Evolutionary conservation across 2,113 vertebrate species (phyloP).

Genomic region (Herpailurus yagouaroundi): DNA sequence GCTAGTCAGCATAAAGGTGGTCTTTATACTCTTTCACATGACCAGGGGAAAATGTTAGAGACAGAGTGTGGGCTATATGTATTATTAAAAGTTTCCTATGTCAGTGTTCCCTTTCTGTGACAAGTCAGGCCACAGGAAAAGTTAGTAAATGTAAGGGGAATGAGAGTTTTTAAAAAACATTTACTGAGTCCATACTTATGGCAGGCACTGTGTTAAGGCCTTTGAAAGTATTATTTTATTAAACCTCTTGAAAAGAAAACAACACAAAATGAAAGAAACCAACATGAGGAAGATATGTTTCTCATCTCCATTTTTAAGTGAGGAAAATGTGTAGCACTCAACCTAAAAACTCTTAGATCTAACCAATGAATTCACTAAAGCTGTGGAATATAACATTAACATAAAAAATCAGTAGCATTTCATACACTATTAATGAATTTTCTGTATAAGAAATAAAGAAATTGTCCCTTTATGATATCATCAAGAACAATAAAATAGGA

Average conservation of each 20-base stretch:
- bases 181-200: background rate
- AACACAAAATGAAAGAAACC: no score
- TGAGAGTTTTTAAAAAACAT: background rate
- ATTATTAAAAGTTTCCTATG: background rate
- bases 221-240: background rate
- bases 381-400: background rate
- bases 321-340: background rate
- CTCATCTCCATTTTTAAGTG: background rate
- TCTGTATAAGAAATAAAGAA: background rate
- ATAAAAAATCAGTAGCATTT: background rate
- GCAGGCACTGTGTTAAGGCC: background rate
- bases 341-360: background rate
- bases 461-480: background rate
- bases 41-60: background rate
- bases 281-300: background rate
- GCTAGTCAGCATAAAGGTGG: background rate
- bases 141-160: background rate
- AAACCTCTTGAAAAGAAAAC: background rate
- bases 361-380: background rate
- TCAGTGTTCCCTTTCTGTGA: background rate
- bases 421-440: background rate
- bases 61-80: background rate
- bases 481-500: background rate
- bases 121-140: background rate
- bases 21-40: background rate